phyloP scores from a whole-genome alignment of 2,888 invertebrate species.

The Dryomyza anilis region DNA sequence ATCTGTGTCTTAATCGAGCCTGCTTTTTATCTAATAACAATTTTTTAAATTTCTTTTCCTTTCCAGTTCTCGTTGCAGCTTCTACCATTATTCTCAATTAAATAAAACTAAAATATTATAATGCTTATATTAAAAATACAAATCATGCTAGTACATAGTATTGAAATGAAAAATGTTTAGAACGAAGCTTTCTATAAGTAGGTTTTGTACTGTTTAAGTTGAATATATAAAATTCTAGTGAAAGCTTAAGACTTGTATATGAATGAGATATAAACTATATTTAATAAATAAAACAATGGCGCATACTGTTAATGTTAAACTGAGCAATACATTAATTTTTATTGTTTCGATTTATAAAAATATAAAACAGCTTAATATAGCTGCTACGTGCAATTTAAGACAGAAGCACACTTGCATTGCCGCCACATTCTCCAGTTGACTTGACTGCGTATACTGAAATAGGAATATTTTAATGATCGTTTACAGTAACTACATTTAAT shows the following conservation, averaged over 20 bases:
- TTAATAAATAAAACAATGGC: slow-evolving; percentile 16
- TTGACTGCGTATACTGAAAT: slow-evolving; percentile 48
- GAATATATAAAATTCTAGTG: slow-evolving; percentile 32
- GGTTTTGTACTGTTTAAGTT: slow-evolving; percentile 33
- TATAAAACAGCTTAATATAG: not conserved
- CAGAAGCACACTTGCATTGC: slow-evolving; percentile 55
- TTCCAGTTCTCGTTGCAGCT: not conserved
- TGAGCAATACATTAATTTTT: slow-evolving; percentile 32
- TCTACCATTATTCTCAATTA: not conserved
- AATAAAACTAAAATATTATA: not conserved
- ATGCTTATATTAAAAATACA: not conserved
- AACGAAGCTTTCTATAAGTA: slow-evolving; percentile 23
- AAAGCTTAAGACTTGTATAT: slow-evolving; percentile 30
- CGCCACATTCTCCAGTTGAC: slow-evolving; percentile 55
- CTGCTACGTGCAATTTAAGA: slow-evolving; percentile 42
- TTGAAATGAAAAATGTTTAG: not conserved
- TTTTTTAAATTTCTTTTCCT: not conserved
- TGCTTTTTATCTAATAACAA: too few relatives aligned
- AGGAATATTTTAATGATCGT: too few relatives aligned
- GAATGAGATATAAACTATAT: slow-evolving; percentile 20
- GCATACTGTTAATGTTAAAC: slow-evolving; percentile 24
- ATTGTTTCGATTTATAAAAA: too few relatives aligned
- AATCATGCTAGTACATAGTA: not conserved
- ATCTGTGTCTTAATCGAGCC: too few relatives aligned
- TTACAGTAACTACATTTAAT: too few relatives aligned